Evolutionary conservation across 2,888 invertebrate species (phyloP).

Genomic region (Oegoconia quadripuncta): DNA sequence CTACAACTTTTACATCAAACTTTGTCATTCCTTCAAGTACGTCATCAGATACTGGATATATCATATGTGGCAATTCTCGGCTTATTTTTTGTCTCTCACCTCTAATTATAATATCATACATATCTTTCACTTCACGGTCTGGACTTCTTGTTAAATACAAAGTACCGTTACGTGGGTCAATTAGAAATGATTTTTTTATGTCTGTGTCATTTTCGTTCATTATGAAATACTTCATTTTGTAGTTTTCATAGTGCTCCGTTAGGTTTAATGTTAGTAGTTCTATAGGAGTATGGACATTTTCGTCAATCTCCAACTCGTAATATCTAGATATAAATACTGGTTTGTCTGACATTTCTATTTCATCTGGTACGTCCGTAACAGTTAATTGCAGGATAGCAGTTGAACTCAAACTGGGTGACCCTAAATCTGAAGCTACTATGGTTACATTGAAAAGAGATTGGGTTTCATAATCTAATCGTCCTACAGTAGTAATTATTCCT

Average conservation of each 20-base stretch:
- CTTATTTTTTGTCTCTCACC: conserved; percentile 79
- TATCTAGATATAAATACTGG: conserved; percentile 83
- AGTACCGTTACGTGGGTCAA: conserved; percentile 88
- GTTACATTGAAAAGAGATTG: conserved; percentile 85
- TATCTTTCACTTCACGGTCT: conserved; percentile 84
- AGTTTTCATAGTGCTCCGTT: conserved; percentile 82
- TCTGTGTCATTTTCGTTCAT: conserved; percentile 80
- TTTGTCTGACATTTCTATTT: conserved; percentile 64
- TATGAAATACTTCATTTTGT: conserved; percentile 83
- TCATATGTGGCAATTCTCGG: conserved; percentile 85
- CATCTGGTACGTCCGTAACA: conserved; percentile 83
- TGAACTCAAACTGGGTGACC: conserved; percentile 89
- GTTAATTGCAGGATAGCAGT: conserved; percentile 85
- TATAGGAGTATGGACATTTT: conserved; percentile 87
- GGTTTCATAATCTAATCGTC: conserved; percentile 85
- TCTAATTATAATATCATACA: conserved; percentile 79
- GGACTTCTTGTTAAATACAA: conserved; percentile 85
- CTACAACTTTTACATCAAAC: conserved; percentile 89
- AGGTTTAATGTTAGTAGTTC: conserved; percentile 88
- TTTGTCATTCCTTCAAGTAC: conserved; percentile 84
- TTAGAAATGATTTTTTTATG: conserved; percentile 82
- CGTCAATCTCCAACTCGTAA: conserved; percentile 90
- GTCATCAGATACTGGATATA: conserved; percentile 87
- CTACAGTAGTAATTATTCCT: conserved; percentile 87
- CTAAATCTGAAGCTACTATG: conserved; percentile 90